Conservation (phyloP, 2,888 invertebrate genomes). For the Zhuqinia jingwanae region DNA sequence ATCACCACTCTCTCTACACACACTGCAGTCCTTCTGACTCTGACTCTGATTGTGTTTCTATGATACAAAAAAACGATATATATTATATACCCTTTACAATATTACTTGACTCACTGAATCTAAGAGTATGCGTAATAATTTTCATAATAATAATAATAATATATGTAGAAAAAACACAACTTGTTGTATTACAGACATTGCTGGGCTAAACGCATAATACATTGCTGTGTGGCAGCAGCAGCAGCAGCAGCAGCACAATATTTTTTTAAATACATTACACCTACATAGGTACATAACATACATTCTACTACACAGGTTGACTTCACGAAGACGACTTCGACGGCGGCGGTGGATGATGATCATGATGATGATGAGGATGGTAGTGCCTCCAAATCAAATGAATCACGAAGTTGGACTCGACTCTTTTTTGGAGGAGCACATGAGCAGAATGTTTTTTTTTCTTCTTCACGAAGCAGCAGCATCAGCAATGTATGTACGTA, state of each 20-base stretch:
- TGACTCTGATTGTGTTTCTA: conserved; percentile 14
- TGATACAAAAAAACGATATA: background rate
- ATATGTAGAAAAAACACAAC: conserved; percentile 2
- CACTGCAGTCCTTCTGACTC: conserved; percentile 12
- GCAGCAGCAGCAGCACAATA: too few species aligned
- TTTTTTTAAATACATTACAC: too few species aligned
- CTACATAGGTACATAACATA: conserved; percentile 16
- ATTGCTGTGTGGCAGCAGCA: too few species aligned
- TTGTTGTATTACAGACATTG: too few species aligned
- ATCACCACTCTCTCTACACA: conserved; percentile 14
- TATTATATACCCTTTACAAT: background rate
- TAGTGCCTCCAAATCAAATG: conserved; percentile 68
- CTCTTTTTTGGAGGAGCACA: conserved; percentile 43
- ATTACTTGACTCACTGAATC: background rate
- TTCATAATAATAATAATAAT: conserved; percentile 42
- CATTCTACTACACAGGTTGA: conserved; percentile 39
- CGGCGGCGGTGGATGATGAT: background rate
- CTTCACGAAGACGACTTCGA: background rate
- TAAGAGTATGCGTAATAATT: conserved; percentile 32
- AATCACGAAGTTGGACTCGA: conserved; percentile 73
- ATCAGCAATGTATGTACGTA: too few species aligned
- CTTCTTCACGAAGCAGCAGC: conserved; percentile 44
- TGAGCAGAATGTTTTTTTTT: conserved; percentile 60
- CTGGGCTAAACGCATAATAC: too few species aligned
- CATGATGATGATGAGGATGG: conserved; percentile 55